A percentile compares a stretch with the other conserved stretches of the same genome.
These are phyloP conservation scores for Zaprionus nigranus DNA, from an alignment of 1,140 invertebrate species.

Conservation along the genomic window DNA sequence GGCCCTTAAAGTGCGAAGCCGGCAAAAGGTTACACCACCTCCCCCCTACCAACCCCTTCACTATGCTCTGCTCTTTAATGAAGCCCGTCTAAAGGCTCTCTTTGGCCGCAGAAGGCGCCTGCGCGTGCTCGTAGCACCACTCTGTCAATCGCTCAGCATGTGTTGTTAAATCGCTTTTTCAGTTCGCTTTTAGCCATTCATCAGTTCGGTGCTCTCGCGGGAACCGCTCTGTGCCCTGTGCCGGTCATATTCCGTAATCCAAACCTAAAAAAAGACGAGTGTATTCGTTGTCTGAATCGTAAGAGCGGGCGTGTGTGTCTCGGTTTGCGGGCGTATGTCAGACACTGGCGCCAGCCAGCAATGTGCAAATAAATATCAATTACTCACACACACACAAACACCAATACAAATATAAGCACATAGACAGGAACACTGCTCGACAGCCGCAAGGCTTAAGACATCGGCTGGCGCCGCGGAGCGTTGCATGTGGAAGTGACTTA, in stretches of 20 bases:
- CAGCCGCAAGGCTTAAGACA: constrained; percentile 28
- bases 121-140: constrained; percentile 32
- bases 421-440: constrained; percentile 10
- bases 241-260: not conserved
- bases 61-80: not conserved
- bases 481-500: constrained; percentile 57
- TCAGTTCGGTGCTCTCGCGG: constrained; percentile 28
- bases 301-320: constrained; percentile 8
- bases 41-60: not conserved
- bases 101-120: constrained; percentile 44
- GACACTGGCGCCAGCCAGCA: constrained; percentile 52
- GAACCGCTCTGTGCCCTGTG: not conserved
- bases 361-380: constrained; percentile 69
- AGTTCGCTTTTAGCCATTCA: constrained; percentile 52
- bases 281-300: not conserved
- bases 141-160: not conserved
- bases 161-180: constrained; percentile 34
- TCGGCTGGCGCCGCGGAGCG: constrained; percentile 20
- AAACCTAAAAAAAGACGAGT: constrained; percentile 21
- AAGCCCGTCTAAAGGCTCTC: constrained; percentile 46
- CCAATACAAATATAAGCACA: not conserved
- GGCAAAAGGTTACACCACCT: not conserved
- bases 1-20: constrained; percentile 3
- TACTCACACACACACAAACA: constrained; percentile 41
- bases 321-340: constrained; percentile 6